phyloP scores from a whole-genome alignment of 2,113 vertebrate species.

The Bagarius yarrelli region DNA sequence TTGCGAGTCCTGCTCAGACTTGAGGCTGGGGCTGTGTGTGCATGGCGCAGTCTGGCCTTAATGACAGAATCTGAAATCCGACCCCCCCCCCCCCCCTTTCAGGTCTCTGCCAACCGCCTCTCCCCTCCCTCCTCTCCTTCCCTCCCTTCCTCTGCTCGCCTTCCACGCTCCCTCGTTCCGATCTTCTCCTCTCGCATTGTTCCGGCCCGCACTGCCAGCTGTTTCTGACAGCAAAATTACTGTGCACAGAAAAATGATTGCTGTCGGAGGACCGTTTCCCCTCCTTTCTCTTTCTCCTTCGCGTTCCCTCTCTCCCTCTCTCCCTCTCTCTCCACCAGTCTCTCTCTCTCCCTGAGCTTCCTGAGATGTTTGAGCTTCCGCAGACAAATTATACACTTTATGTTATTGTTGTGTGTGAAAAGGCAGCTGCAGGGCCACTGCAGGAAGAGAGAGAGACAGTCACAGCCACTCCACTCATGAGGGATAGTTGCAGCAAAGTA shows the following conservation, averaged over 20 bases:
- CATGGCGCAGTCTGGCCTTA: slow-evolving; percentile 67
- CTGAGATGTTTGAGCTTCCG: slow-evolving; percentile 61
- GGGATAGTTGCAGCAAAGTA: not conserved
- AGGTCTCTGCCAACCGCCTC: slow-evolving; percentile 37
- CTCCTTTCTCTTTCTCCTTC: slow-evolving; percentile 28
- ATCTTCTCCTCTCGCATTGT: slow-evolving; percentile 64
- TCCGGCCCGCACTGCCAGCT: slow-evolving; percentile 72
- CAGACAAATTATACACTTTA: slow-evolving; percentile 62
- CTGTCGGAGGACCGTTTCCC: slow-evolving; percentile 65
- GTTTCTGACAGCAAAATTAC: slow-evolving; percentile 75
- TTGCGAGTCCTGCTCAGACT: slow-evolving; percentile 68
- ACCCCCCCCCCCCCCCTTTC: slow-evolving; percentile 64
- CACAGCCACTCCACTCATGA: not conserved
- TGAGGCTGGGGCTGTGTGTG: slow-evolving; percentile 70
- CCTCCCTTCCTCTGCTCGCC: slow-evolving; percentile 57
- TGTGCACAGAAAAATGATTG: slow-evolving; percentile 65
- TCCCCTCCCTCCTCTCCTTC: slow-evolving; percentile 54
- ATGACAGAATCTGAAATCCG: slow-evolving; percentile 72
- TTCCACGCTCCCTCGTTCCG: slow-evolving; percentile 23
- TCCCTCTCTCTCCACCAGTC: slow-evolving; percentile 3
- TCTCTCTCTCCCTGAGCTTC: slow-evolving; percentile 38
- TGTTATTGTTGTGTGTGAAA: slow-evolving; percentile 53
- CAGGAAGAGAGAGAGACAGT: slow-evolving; percentile 21
- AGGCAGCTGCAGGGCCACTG: slow-evolving; percentile 45
- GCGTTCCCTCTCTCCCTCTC: slow-evolving; percentile 5